Conservation (phyloP, 2,888 invertebrate genomes). For the Trissolcus brochymenae region DNA sequence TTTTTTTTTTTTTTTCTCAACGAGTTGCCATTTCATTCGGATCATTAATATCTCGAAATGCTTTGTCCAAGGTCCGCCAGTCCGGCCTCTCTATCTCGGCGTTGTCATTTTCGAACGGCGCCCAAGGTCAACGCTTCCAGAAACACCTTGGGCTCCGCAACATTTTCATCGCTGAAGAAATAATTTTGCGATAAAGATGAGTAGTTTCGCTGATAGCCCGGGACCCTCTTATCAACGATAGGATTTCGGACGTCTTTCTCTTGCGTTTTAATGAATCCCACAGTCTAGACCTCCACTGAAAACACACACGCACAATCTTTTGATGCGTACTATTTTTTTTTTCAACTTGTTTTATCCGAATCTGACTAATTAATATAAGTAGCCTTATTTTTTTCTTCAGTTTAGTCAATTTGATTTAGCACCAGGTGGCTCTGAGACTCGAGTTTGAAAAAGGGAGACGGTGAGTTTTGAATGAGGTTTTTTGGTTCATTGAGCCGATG, state of each 20-base stretch:
- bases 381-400: too few species aligned
- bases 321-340: not conserved
- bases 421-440: too few species aligned
- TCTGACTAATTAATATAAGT: too few species aligned
- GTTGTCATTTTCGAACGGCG: constrained; percentile 54
- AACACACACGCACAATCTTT: not conserved
- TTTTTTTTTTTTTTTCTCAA: constrained; percentile 9
- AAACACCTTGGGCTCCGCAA: constrained; percentile 45
- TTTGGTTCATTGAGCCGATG: not conserved
- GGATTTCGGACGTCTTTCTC: constrained; percentile 36
- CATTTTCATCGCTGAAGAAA: constrained; percentile 51
- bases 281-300: not conserved
- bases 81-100: constrained; percentile 37
- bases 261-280: constrained; percentile 33
- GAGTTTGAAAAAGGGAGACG: not conserved
- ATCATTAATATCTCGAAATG: constrained; percentile 54
- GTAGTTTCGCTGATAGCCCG: constrained; percentile 44
- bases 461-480: not conserved
- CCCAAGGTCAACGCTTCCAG: constrained; percentile 55
- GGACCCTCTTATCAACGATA: constrained; percentile 40
- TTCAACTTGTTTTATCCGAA: not conserved
- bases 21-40: constrained; percentile 52
- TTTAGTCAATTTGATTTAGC: too few species aligned
- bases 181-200: constrained; percentile 55
- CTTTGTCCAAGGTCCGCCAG: constrained; percentile 55